These are phyloP conservation scores for Hippocampus guttulatus DNA, from an alignment of 2,113 vertebrate genomes.

Conservation along the genomic window DNA sequence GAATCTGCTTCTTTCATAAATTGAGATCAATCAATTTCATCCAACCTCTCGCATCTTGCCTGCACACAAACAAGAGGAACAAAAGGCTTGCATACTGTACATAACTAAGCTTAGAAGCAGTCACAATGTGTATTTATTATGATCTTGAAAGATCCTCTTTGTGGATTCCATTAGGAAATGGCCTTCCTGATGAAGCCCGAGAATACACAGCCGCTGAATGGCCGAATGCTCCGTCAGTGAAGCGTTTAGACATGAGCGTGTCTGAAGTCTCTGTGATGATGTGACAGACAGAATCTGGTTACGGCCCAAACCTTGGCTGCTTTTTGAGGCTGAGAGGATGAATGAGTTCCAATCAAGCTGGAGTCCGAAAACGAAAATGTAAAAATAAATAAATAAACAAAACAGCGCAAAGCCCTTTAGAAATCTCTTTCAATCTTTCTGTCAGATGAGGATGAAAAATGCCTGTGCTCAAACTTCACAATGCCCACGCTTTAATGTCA, in stretches of 20 bases:
- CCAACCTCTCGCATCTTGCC: conserved; percentile 24
- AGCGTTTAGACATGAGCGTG: conserved; percentile 33
- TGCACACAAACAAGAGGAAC: conserved; percentile 1
- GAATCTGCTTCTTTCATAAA: conserved; percentile 2
- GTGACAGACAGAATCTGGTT: conserved; percentile 51
- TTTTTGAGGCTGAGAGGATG: conserved; percentile 45
- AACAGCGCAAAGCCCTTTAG: conserved; percentile 39
- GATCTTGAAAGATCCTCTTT: conserved; percentile 35
- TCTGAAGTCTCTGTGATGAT: conserved; percentile 43
- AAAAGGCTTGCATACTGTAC: background rate
- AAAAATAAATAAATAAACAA: conserved; percentile 1
- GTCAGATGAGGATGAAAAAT: conserved; percentile 54
- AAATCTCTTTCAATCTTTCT: conserved; percentile 42
- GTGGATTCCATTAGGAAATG: conserved; percentile 29
- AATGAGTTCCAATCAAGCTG: conserved; percentile 51
- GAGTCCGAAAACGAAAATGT: conserved; percentile 44
- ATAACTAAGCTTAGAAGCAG: conserved; percentile 2
- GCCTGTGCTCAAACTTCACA: conserved; percentile 21
- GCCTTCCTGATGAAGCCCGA: conserved; percentile 31
- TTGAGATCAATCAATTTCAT: conserved; percentile 28
- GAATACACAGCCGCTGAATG: conserved; percentile 23
- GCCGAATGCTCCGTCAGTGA: conserved; percentile 20
- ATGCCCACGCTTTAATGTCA: conserved; percentile 40
- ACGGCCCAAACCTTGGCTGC: conserved; percentile 32
- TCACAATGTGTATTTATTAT: conserved; percentile 3